Evolutionary conservation across 2,888 invertebrate species (phyloP), one percentile per base, ranked within the genome.

Genomic region (Dermolepida albohirtum): DNA sequence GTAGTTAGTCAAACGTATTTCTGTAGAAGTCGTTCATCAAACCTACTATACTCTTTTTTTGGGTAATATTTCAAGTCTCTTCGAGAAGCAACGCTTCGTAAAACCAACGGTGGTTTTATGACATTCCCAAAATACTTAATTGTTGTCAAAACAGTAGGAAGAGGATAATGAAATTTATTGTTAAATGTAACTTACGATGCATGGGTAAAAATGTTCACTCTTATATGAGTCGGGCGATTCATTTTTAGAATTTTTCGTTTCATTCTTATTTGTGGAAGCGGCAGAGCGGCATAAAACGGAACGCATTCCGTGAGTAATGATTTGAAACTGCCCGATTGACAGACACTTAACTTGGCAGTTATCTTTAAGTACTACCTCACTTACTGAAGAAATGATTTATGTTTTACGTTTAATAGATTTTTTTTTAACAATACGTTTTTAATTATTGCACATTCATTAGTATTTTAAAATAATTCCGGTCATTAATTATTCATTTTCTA

Each of bases 311-410:
- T 69, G 69, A 69, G 69, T 69, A 69, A 69, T 69, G 69, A 63
- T 51, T 69, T 65, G 41, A 51, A 69, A 66, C 65, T 59, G 52
- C 52, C 41, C 65, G 69, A 69, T 69, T 66, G 69, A 69, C 69
- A 69, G 69, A 59, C 66, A 69, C 62, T 69, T 66, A 69, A 69
- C 69, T 63, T 68, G 62, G 49, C 69, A 69, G 69, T 69, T 69
- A 66, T 52, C 65, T 69, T 62, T 57, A 59, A 54, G 62, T 69
- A 69, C 69, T 69, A 69, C 69, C 69, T 69, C 69, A 65, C 69
- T 69, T 69, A 69, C 64, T 40, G 47, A 47, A 52, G 69, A 54
- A 54, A 69, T 69, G 69, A 69, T 69, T 69, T 69, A 69, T 69
- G 69, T 62, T 43, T 62, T 29, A 41, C n/a, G 62, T 62, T 62